Evolutionary conservation across 2,888 invertebrate genomes (phyloP).

Genomic region (Apoda limacodes): DNA sequence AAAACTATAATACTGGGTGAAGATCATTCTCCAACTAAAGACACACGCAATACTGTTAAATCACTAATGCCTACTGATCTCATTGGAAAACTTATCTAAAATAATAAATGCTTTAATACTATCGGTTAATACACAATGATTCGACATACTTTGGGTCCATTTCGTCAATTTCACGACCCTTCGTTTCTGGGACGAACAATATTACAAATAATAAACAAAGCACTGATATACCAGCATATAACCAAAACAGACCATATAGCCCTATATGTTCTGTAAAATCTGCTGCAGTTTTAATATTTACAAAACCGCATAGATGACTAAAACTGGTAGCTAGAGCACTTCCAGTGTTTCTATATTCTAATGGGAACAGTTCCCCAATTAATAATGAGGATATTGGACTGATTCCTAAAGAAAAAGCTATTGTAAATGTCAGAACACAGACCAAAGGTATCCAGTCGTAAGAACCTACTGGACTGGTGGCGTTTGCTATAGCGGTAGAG

Average conservation of each 20-base stretch:
- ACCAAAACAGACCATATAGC: slow-evolving; percentile 86
- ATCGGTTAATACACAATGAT: slow-evolving; percentile 67
- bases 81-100: slow-evolving; percentile 7
- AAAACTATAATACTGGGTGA: slow-evolving; percentile 27
- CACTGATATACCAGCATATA: slow-evolving; percentile 85
- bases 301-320: slow-evolving; percentile 87
- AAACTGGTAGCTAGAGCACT: slow-evolving; percentile 80
- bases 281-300: slow-evolving; percentile 85
- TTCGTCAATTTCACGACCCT: slow-evolving; percentile 89
- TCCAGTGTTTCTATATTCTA: slow-evolving; percentile 78
- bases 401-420: slow-evolving; percentile 84
- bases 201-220: slow-evolving; percentile 85
- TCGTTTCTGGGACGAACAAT: slow-evolving; percentile 89
- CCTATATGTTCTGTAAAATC: slow-evolving; percentile 81
- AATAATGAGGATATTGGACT: slow-evolving; percentile 81
- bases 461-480: slow-evolving; percentile 41
- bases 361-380: slow-evolving; percentile 78
- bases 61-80: slow-evolving; percentile 1
- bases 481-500: slow-evolving; percentile 35
- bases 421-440: slow-evolving; percentile 84
- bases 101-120: slow-evolving; percentile 33
- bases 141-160: slow-evolving; percentile 80
- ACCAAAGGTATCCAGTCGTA: slow-evolving; percentile 87
- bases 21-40: slow-evolving; percentile 9
- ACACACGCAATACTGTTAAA: background rate